Conservation (phyloP, 35 echinoderm and acorn worm genomes). For the Diadema setosum region DNA sequence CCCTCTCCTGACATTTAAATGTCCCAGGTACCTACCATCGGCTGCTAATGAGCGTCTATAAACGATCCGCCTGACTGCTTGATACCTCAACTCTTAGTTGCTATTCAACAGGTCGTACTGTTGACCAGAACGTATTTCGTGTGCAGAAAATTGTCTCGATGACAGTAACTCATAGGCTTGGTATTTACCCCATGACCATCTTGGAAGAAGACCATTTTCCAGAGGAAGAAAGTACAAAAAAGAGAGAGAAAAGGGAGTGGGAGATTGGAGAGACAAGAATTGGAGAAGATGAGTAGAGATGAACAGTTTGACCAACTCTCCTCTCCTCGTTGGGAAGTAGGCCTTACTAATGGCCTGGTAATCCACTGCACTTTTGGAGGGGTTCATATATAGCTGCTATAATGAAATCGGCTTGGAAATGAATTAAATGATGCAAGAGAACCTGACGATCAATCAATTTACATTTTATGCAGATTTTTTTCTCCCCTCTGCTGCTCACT, state of each 20-base stretch:
- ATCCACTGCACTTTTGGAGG: constrained; percentile 14
- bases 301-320: background rate
- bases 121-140: too few relatives aligned
- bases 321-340: background rate
- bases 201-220: too few relatives aligned
- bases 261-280: background rate
- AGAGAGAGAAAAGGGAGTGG: background rate
- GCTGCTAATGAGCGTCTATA: too few relatives aligned
- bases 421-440: constrained; percentile 35
- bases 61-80: too few relatives aligned
- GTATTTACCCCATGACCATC: too few relatives aligned
- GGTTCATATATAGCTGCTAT: constrained; percentile 13
- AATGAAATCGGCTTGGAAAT: constrained; percentile 32
- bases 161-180: too few relatives aligned
- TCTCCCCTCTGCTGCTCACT: background rate
- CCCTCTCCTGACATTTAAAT: too few relatives aligned
- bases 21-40: too few relatives aligned
- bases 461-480: constrained; percentile 24
- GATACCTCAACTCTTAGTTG: too few relatives aligned
- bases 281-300: background rate
- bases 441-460: constrained; percentile 30
- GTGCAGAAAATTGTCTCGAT: too few relatives aligned
- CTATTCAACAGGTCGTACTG: too few relatives aligned
- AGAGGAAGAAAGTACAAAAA: background rate
- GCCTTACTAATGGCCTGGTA: constrained; percentile 11